These are phyloP conservation scores for Polyodon spathula DNA, from an alignment of 2,113 vertebrate genomes.

Conservation along the genomic window DNA sequence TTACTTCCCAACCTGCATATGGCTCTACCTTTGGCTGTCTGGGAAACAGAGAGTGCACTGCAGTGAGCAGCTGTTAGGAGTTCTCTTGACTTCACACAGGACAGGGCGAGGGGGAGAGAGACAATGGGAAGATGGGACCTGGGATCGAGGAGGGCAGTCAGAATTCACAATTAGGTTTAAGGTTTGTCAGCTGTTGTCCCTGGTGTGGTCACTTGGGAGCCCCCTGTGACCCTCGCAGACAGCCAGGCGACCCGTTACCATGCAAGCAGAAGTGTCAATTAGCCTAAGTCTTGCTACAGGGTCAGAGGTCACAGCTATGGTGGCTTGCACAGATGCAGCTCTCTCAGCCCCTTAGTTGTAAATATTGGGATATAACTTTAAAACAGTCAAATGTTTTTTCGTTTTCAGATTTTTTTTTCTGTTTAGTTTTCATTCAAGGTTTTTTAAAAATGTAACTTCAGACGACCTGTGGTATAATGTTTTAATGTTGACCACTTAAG, in stretches of 20 bases:
- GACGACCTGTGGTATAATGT: too few species aligned
- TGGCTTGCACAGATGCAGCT: constrained; percentile 48
- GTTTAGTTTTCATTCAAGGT: too few species aligned
- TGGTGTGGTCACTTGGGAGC: constrained; percentile 52
- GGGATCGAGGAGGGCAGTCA: constrained; percentile 19
- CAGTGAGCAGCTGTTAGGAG: constrained; percentile 57
- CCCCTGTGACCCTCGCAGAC: constrained; percentile 46
- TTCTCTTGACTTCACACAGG: constrained; percentile 21
- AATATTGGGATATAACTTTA: too few species aligned
- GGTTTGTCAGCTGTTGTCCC: constrained; percentile 58
- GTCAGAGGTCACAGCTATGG: constrained; percentile 42
- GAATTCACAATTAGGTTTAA: constrained; percentile 53
- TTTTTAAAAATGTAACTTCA: too few species aligned
- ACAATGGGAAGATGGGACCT: constrained; percentile 14
- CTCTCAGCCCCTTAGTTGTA: constrained; percentile 26
- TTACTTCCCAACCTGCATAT: constrained; percentile 36
- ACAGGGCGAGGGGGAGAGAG: constrained; percentile 10
- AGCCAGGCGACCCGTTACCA: constrained; percentile 49
- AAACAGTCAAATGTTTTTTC: too few species aligned
- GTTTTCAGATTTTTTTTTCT: too few species aligned
- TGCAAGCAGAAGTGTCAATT: constrained; percentile 45
- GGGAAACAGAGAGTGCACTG: constrained; percentile 36
- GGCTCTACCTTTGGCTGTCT: constrained; percentile 31
- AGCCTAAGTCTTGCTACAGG: constrained; percentile 39
- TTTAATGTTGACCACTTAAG: too few species aligned